Percentiles rank a stretch among this genome's conserved stretches.
phyloP scores from a whole-genome alignment of 1,140 invertebrate species.

The Nymphalis io region DNA sequence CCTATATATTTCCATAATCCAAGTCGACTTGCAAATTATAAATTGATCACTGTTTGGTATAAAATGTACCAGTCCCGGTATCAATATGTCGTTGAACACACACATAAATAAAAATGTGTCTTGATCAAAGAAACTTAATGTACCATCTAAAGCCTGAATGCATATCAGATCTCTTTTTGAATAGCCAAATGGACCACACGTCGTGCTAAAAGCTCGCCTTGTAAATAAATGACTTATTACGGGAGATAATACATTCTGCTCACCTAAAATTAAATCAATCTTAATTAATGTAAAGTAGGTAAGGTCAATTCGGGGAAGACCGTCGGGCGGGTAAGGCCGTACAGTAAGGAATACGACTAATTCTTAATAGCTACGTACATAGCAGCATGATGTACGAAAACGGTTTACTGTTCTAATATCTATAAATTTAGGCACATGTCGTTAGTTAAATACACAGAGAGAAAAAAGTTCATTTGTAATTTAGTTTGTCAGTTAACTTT shows the following conservation, averaged over 20 bases:
- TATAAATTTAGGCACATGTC: no score
- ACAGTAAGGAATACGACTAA: no score
- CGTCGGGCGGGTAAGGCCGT: no score
- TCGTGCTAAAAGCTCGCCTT: constrained; percentile 84
- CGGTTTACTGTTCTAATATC: no score
- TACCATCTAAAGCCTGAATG: constrained; percentile 92
- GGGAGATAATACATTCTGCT: constrained; percentile 82
- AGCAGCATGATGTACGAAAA: no score
- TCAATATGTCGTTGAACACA: constrained; percentile 86
- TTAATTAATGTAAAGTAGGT: neutral
- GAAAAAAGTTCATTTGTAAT: no score
- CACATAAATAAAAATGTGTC: constrained; percentile 90
- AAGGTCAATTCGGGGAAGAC: no score
- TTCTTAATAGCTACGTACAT: no score
- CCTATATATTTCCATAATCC: constrained; percentile 91
- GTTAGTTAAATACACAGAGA: no score
- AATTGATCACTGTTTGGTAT: constrained; percentile 90
- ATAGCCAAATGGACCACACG: constrained; percentile 91
- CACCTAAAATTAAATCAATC: constrained; percentile 75
- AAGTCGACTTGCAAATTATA: constrained; percentile 87
- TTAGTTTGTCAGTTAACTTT: no score
- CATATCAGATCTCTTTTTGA: constrained; percentile 91
- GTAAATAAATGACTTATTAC: constrained; percentile 86
- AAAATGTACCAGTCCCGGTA: constrained; percentile 86
- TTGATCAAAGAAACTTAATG: constrained; percentile 92